Conservation (phyloP, 2,113 vertebrate species). For the Pterocles orientalis region DNA sequence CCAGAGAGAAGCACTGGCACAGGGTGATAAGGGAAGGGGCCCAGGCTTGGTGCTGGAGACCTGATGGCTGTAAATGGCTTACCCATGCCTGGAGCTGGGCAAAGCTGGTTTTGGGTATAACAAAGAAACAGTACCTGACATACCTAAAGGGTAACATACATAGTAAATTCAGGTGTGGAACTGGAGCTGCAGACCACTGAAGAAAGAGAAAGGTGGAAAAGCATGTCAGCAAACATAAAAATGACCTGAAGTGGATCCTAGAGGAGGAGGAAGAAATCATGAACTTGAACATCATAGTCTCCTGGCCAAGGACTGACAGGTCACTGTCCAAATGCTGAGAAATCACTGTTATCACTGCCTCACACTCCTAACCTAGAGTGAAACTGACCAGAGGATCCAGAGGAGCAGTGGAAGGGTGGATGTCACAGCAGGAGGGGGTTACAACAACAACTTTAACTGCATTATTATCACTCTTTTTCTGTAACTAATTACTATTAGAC, state of each 20-base stretch:
- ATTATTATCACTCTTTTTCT: neutral
- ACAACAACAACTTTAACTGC: neutral
- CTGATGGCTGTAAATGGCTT: rapidly evolving
- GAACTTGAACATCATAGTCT: rapidly evolving
- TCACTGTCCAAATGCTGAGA: neutral
- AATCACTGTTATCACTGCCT: neutral
- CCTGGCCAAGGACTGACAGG: neutral
- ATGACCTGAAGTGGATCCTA: neutral
- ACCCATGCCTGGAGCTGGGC: neutral
- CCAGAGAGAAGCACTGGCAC: rapidly evolving
- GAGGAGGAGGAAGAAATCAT: neutral
- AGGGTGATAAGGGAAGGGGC: neutral
- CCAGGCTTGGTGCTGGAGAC: neutral
- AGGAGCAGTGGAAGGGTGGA: neutral
- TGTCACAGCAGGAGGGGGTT: neutral
- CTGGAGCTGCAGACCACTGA: neutral
- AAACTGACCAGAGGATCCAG: neutral
- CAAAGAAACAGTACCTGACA: neutral
- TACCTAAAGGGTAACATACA: neutral
- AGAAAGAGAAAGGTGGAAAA: neutral
- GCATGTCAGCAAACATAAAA: neutral
- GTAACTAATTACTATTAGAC: neutral
- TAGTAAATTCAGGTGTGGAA: neutral
- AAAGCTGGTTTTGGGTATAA: neutral
- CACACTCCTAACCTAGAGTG: neutral